phyloP scores from a whole-genome alignment of 2,888 invertebrate genomes.

The Cephus nigrinus region DNA sequence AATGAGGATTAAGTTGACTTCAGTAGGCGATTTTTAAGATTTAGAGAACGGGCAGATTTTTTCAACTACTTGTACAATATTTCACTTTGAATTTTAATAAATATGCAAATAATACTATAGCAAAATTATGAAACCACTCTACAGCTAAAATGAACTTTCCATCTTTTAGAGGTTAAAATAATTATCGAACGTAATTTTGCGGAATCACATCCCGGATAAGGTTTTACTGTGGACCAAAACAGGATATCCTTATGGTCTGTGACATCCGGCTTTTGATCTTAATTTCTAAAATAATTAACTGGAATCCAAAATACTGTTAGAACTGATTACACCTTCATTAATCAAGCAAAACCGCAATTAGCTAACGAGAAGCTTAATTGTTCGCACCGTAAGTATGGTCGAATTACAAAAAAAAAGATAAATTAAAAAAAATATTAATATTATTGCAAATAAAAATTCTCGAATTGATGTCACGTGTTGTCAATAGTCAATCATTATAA shows the following conservation, averaged over 20 bases:
- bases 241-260: not conserved
- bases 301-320: not conserved
- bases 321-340: not conserved
- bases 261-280: not conserved
- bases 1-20: not conserved
- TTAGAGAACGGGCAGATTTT: no score
- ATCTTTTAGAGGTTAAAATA: not conserved
- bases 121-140: no score
- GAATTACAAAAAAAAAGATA: not conserved
- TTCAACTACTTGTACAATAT: no score
- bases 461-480: not conserved
- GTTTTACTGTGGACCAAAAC: not conserved
- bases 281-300: not conserved
- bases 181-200: not conserved
- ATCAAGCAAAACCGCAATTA: not conserved
- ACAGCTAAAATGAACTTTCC: no score
- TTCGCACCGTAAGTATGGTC: not conserved
- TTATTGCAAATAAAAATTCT: not conserved
- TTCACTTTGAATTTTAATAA: no score
- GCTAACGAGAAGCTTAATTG: not conserved
- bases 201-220: not conserved
- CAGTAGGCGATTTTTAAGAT: no score
- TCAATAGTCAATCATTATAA: not conserved
- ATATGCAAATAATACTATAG: no score
- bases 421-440: not conserved